Base-by-base conservation (phyloP, 2,797 vertebrate species). In the Champsocephalus esox region DNA sequence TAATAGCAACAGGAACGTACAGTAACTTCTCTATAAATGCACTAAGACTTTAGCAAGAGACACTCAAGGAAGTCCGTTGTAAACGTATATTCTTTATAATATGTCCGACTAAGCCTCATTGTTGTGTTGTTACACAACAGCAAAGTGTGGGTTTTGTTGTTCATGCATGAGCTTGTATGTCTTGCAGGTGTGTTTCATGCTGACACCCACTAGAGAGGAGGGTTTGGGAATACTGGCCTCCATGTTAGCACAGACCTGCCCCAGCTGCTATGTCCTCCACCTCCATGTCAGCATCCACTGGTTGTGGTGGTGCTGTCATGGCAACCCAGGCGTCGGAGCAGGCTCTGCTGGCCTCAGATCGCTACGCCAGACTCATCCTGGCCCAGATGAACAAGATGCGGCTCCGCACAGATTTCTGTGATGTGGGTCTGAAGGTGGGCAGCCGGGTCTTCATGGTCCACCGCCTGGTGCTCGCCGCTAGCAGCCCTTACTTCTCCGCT, bases 401-500 rank as follows among this genome's bases (percentile, higher is more conserved):
- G 44, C 94, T 93, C 43, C 95, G 92, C 19, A 84, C 95, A 1
- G 95, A 97, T 83, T 97, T 99, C 90, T 99, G 98, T 69, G 98
- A 99, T 14, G 97, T 99, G 48, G 93, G 95, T 50, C 92, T 99
- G 56, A 95, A 94, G 76, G 96, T 99, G 3, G 97, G 96, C 2
- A 88, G 90, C 14, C 92, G 91, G 50, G 92, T 93, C 58, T 99
- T 99, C 87, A 90, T 88, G 70, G 97, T 97, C 63, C 98, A 99
- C 80, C 95, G 96, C 12, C 88, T 99, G 84, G 96, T 99, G 72
- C 94, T 99, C 38, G 98, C 98, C 45, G 97, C 98, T 51, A 98
- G 98, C 89, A 99, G 97, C 80, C 97, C 97, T 0, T 99, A 99
- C 83, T 99, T 99, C 88, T 93, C 96, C 2, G 98, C 97, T 61